Evolutionary conservation across 2,113 vertebrate genomes (phyloP), one percentile per base, ranked within the genome.

Genomic region (Chlorodrepanis virens): DNA sequence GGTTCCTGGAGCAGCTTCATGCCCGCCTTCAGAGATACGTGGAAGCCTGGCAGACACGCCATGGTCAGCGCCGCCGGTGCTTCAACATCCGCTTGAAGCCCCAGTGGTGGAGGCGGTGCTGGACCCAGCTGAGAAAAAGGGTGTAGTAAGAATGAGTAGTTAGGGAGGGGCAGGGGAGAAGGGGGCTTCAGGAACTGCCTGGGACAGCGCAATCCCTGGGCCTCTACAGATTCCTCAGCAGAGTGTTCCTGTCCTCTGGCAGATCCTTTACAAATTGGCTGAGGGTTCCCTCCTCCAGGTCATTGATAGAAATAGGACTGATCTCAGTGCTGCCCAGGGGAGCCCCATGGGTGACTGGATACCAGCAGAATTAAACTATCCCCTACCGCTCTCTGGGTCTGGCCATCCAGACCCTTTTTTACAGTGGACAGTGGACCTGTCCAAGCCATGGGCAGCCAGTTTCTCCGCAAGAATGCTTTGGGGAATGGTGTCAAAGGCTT

Each of bases 21-120:
- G 59, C 44, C 23, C 8, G 1, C 27, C 23, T 74, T 14, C 68
- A 2, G 33, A 50, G 59, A 28, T 11, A 15, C 59, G 18, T 33
- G 68, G 44, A 57, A 16, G 52, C 33, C 52, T 52, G 39, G 52
- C 86, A 52, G 44, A 28, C 52, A 33, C 12, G 19, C 12, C 15
- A 0, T 1, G 27, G 4, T 37, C 76, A 28, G 52, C 33, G 9
- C 77, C 19, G 6, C 44, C 18, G 8, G 17, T 0, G 23, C 84
- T 64, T 49, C 57, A 1, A 21, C 85, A 50, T 14, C 75, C 27
- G 4, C 59, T 9, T 44, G 14, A 74, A 15, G 33, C 23, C 68
- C 23, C 86, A 12, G 1, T 27, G 76, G 76, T 81, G 68, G 76
- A 40, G 37, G 53, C 44, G 22, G 44, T 19, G 59, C 68, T 74